Base-by-base conservation (phyloP, 2,113 vertebrate species). In the Conger conger region DNA sequence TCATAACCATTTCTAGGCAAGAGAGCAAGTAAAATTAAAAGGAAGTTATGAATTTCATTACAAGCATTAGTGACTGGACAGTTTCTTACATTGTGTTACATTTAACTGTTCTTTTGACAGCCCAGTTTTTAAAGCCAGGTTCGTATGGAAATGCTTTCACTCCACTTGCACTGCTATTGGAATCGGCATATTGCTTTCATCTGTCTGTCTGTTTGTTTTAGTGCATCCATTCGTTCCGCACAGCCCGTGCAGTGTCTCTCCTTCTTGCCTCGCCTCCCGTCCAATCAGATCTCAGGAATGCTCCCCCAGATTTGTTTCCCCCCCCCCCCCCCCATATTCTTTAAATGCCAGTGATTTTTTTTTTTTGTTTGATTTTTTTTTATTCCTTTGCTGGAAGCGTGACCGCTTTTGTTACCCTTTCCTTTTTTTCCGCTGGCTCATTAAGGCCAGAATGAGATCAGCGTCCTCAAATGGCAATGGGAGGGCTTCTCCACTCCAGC, bases 21-120 rank as follows among this genome's bases (percentile, higher is more conserved):
- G 94, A 87, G 95, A 95, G 94, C 93, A 94, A 94, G 93, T 93
- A 93, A 93, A 93, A 94, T 93, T 92, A 86, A 89, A 81, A 77
- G 83, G 86, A 86, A 76, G 83, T 36, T 37, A n/a, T 92, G 89
- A 94, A 92, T 92, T 93, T 94, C 84, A 88, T 87, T 93, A 93
- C 94, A 95, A 96, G 95, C 95, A 96, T 96, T 97, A 96, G 94
- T 96, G 93, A 94, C 95, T 96, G 97, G 96, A 96, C 94, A 96
- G 96, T 98, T 98, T 99, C 98, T 99, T 98, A 99, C 97, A 96
- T 98, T 98, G 97, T 99, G 97, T 99, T 97, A 99, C 98, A 98
- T 99, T 98, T 99, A 98, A 99, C 97, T 99, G 98, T 99, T 99
- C 97, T 99, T 99, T 99, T 99, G 98, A 99, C 98, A 99, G 98